Conservation (phyloP, 2,113 vertebrate species). For the Syrrhaptes paradoxus region DNA sequence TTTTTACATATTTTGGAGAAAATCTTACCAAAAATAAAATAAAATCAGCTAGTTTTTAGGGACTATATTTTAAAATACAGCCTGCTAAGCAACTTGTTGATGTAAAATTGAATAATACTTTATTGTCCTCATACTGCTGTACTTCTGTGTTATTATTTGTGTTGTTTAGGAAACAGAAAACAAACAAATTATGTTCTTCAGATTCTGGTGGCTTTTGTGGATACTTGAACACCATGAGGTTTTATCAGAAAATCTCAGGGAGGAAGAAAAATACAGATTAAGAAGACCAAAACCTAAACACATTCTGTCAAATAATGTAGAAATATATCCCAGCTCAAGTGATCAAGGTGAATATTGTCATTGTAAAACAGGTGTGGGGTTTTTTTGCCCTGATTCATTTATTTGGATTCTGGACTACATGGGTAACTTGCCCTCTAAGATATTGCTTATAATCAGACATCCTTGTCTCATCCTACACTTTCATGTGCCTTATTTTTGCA, state of each 20-base stretch:
- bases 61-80: background rate
- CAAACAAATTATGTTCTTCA: slow-evolving; percentile 68
- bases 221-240: slow-evolving; percentile 71
- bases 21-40: background rate
- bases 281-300: slow-evolving; percentile 72
- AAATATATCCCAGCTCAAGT: slow-evolving; percentile 61
- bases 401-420: background rate
- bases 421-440: background rate
- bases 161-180: slow-evolving; percentile 53
- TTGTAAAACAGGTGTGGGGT: background rate
- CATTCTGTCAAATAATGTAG: slow-evolving; percentile 66
- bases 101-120: background rate
- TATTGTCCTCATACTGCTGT: background rate
- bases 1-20: background rate
- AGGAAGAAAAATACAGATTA: slow-evolving; percentile 67
- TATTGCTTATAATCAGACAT: background rate
- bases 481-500: background rate
- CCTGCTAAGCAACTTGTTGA: background rate
- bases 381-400: background rate
- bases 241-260: slow-evolving; percentile 76
- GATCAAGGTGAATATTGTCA: slow-evolving; percentile 76
- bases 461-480: background rate
- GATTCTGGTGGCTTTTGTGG: slow-evolving; percentile 74
- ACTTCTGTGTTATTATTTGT: slow-evolving; percentile 19
- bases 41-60: background rate